Percentiles rank a stretch among this genome's conserved stretches.
These are phyloP conservation scores for Siphlonurus alternatus DNA, from an alignment of 2,888 invertebrate species.

Conservation along the genomic window DNA sequence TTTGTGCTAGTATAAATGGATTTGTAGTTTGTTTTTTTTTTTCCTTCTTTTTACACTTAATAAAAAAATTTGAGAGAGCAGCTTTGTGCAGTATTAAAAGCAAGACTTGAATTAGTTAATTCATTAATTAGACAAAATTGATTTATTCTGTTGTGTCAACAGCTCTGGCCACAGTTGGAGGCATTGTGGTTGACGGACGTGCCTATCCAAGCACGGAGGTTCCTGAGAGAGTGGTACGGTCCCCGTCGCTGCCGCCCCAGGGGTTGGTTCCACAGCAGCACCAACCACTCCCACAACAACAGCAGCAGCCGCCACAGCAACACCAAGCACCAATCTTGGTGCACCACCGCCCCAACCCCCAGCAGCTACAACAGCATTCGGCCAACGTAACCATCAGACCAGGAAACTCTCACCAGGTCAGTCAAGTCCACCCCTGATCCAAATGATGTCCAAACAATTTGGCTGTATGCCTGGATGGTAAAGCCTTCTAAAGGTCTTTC, in stretches of 20 bases:
- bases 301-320: constrained; percentile 9
- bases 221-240: constrained; percentile 3
- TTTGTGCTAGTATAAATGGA: no score
- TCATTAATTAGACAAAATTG: background rate
- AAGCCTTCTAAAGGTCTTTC: no score
- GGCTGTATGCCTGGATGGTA: no score
- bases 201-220: constrained; percentile 39
- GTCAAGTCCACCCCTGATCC: no score
- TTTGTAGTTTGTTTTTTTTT: no score
- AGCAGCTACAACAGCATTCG: background rate
- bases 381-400: background rate
- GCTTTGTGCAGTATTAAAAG: background rate
- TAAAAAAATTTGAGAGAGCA: no score
- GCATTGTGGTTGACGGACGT: constrained; percentile 69
- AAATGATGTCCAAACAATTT: no score
- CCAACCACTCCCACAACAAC: constrained; percentile 10
- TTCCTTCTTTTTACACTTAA: no score
- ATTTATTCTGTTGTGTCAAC: background rate
- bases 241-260: constrained; percentile 19
- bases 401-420: background rate
- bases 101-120: background rate
- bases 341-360: background rate
- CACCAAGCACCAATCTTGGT: constrained; percentile 4
- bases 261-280: constrained; percentile 8
- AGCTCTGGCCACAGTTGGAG: constrained; percentile 49